Evolutionary conservation across 2,797 vertebrate species (phyloP).

Genomic region (Propithecus perrieri): DNA sequence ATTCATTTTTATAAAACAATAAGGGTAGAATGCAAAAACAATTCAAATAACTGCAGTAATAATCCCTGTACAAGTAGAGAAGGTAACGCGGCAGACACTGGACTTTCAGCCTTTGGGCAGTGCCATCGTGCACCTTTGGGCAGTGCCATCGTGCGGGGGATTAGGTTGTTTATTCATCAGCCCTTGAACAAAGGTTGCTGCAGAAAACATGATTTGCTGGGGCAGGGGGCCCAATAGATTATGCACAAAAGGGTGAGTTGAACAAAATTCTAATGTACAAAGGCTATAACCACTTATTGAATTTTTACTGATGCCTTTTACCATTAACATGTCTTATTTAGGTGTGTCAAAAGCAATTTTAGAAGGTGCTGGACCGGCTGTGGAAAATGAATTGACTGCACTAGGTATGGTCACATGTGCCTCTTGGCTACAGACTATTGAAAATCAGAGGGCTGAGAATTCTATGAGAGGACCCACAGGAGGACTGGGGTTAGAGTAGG

Average conservation of each 20-base stretch:
- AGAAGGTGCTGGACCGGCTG: conserved; percentile 85
- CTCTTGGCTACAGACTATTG: not conserved
- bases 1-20: not conserved
- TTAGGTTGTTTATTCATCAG: not conserved
- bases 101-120: not conserved
- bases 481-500: not conserved
- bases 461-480: not conserved
- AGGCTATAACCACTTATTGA: not conserved
- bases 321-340: conserved; percentile 67
- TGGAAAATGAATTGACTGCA: conserved; percentile 84
- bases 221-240: not conserved
- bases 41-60: not conserved
- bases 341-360: conserved; percentile 92
- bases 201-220: not conserved
- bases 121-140: too few relatives aligned
- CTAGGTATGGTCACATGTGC: conserved; percentile 82
- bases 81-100: not conserved
- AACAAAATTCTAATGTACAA: not conserved
- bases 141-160: not conserved
- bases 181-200: not conserved
- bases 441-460: not conserved
- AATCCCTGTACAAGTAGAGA: not conserved
- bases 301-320: not conserved
- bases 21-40: not conserved
- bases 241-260: not conserved